phyloP scores from a whole-genome alignment of 2,888 invertebrate genomes.

The Ommatoiulus sabulosus region DNA sequence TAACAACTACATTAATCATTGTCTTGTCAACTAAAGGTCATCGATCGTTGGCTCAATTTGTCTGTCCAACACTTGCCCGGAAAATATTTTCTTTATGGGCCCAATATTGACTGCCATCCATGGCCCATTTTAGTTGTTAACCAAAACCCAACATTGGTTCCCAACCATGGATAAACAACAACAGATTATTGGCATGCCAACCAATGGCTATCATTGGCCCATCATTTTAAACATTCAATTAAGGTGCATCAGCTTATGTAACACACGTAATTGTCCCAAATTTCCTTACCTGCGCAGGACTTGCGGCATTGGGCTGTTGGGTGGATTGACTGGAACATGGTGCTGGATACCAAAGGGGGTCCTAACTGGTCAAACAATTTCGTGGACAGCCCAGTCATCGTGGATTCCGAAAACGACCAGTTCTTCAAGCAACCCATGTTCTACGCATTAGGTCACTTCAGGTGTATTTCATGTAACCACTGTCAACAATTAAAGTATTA shows the following conservation, averaged over 20 bases:
- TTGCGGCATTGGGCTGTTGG: conserved; percentile 80
- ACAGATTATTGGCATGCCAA: neutral
- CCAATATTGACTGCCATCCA: no score
- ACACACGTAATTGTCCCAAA: neutral
- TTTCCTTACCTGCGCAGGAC: conserved; percentile 70
- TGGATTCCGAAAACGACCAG: conserved; percentile 74
- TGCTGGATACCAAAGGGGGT: conserved; percentile 79
- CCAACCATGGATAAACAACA: no score
- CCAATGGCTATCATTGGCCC: neutral
- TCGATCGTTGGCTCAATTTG: no score
- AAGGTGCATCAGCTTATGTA: no score
- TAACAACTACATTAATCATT: no score
- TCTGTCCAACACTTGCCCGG: no score
- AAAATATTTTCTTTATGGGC: no score
- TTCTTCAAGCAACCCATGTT: conserved; percentile 92
- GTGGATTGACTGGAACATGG: conserved; percentile 94
- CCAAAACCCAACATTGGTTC: no score
- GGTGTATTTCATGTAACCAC: conserved; percentile 63
- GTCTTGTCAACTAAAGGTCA: no score
- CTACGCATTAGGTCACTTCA: conserved; percentile 83
- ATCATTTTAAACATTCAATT: no score
- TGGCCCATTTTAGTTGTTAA: no score
- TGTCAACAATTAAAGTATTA: no score
- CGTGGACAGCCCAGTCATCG: conserved; percentile 84
- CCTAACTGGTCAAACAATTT: conserved; percentile 84